phyloP scores from a whole-genome alignment of 1,140 invertebrate species.

The Neodiprion virginianus region DNA sequence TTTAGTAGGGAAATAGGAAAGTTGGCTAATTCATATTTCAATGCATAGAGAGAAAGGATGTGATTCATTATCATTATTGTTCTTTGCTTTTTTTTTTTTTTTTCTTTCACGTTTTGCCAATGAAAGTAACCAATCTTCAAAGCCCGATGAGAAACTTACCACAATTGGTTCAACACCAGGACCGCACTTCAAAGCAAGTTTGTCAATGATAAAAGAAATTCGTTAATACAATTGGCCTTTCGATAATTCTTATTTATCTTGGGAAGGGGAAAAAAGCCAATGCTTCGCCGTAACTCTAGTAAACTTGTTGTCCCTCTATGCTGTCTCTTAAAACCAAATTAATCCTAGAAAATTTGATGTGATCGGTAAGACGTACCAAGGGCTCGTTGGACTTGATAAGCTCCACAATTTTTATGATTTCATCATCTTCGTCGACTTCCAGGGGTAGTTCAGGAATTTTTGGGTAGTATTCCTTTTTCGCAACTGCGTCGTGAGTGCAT shows the following conservation, averaged over 20 bases:
- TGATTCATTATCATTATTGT: too few species aligned
- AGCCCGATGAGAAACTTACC: slow-evolving; percentile 74
- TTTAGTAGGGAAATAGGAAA: too few species aligned
- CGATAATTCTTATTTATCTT: too few species aligned
- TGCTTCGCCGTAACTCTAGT: too few species aligned
- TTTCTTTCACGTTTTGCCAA: too few species aligned
- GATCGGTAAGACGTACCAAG: slow-evolving; percentile 73
- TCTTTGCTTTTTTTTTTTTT: too few species aligned
- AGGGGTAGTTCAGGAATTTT: slow-evolving; percentile 86
- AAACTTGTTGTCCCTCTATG: too few species aligned
- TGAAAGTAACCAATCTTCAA: background rate
- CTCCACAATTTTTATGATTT: slow-evolving; percentile 96
- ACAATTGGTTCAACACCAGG: slow-evolving; percentile 93
- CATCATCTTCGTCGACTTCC: slow-evolving; percentile 91
- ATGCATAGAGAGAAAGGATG: too few species aligned
- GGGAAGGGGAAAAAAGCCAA: too few species aligned
- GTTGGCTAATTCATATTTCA: too few species aligned
- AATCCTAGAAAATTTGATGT: too few species aligned
- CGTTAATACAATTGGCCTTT: slow-evolving; percentile 42
- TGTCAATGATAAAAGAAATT: slow-evolving; percentile 57
- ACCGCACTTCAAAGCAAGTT: slow-evolving; percentile 80
- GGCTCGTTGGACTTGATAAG: slow-evolving; percentile 97
- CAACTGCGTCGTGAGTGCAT: slow-evolving; percentile 92
- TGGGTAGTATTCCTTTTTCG: slow-evolving; percentile 94
- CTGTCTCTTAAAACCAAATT: too few species aligned